Base-by-base conservation (phyloP, 37 sponge, comb jelly and placozoan species). In the Cladorhizidae sp. region DNA sequence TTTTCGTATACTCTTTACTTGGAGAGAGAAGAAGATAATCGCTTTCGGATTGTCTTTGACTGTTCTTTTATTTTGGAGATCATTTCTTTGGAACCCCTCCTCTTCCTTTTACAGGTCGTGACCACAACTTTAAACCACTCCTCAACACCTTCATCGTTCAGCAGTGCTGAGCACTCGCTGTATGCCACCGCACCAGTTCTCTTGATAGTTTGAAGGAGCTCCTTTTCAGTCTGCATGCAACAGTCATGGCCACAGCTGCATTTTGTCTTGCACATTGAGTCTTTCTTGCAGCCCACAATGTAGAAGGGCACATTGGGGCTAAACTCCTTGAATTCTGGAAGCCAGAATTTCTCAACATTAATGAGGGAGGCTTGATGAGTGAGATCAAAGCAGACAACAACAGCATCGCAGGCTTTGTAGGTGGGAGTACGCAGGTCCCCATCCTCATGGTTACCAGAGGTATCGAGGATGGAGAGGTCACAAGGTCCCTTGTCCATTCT, bases 211-310 rank as follows among this genome's bases (percentile, higher is more conserved):
- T 61, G 56, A 21, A 58, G 37, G 18, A 86, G 63, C 32, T 78
- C 74, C 2, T 61, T n/a, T n/a, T n/a, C n/a, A n/a, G n/a, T n/a
- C n/a, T n/a, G n/a, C n/a, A n/a, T n/a, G n/a, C n/a, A n/a, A 8
- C 73, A 73, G 31, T 54, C 42, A n/a, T 64, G 50, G 1, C 59
- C 73, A 25, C 70, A 68, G 29, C 23, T 36, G 73, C 82, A 72
- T 9, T 57, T 11, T 15, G 18, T 37, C 1, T 51, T 40, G 57
- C 76, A 74, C 75, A 83, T 54, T 8, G 49, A 38, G 70, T 85
- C 91, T 26, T 76, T 51, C 59, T 90, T 90, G 79, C 91, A 90
- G 31, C 86, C 91, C 12, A 78, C 91, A 29, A 90, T 74, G 86
- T 65, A 85, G 73, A 85, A 61, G 0, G 91, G 91, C 20, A 72